Base-by-base conservation (phyloP, 2,888 invertebrate genomes). In the Cosmia pyralina region DNA sequence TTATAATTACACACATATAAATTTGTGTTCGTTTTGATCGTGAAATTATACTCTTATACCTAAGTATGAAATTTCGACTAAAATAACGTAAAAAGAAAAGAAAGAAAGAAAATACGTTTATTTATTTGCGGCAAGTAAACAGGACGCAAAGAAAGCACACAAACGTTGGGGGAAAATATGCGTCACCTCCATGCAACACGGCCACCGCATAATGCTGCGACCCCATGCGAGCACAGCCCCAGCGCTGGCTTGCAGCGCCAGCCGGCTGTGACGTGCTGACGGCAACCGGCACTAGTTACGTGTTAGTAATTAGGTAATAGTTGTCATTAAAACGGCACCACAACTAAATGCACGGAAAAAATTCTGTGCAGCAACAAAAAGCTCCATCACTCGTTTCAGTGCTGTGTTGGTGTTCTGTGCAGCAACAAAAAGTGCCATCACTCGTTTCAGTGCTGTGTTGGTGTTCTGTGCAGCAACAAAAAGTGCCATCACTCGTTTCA, bases 1-100 rank as follows among this genome's bases (percentile, higher is more conserved):
- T 72, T 69, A 68, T 77, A 81, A 69, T 63, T 64, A 69, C 17
- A 74, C 70, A 71, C 50, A 68, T 55, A 78, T 53, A 48, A 57
- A 81, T 66, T 66, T 52, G 22, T 28, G 38, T 62, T 55, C 19
- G 11, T 58, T 58, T 38, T 63, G 15, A 55, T 46, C 17, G 48
- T 8, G 19, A 52, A 41, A 48, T 34, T 53, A 28, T 34, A 5
- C 19, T 19, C 15, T 34, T 15, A 6, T 4, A 17, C 17, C 28
- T 28, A 28, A 28, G 2, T 1, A n/a, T 13, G 6, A 3, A 38
- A 22, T 50, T 68, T 19, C 0, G 0, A 2, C 0, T 22, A 28
- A n/a, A 57, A 50, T 38, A 28, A 17, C n/a, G 19, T 17, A 41
- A 28, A 28, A 28, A 28, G 28, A 28, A 28, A 28, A 28, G 28